Percentiles rank a stretch among this genome's conserved stretches.
phyloP scores from a whole-genome alignment of 1,140 invertebrate genomes.

The Sycophila sp. region DNA sequence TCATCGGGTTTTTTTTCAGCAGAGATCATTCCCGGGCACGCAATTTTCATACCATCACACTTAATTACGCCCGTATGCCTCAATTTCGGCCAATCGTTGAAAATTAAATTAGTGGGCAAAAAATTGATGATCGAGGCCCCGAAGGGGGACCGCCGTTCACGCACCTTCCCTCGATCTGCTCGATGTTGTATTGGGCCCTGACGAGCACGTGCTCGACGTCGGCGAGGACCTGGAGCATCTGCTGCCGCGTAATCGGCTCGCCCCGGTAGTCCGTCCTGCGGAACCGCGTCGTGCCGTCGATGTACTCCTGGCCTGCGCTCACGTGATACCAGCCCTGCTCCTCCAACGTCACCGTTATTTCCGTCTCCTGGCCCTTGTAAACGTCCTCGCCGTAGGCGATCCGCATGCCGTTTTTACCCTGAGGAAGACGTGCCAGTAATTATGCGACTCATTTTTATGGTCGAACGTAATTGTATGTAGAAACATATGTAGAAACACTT shows the following conservation, averaged over 20 bases:
- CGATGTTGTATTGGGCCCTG: slow-evolving; percentile 91
- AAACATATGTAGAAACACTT: too few relatives aligned
- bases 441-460: too few relatives aligned
- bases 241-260: slow-evolving; percentile 73
- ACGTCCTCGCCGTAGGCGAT: slow-evolving; percentile 78
- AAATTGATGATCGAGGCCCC: too few relatives aligned
- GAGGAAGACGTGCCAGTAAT: too few relatives aligned
- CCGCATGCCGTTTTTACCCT: slow-evolving; percentile 75
- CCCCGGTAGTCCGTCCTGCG: slow-evolving; percentile 71
- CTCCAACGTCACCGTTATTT: slow-evolving; percentile 72
- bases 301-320: slow-evolving; percentile 63
- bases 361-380: slow-evolving; percentile 69
- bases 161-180: slow-evolving; percentile 88
- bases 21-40: too few relatives aligned
- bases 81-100: too few relatives aligned
- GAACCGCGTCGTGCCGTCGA: slow-evolving; percentile 69
- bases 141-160: too few relatives aligned
- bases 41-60: too few relatives aligned
- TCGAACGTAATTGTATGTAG: too few relatives aligned
- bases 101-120: too few relatives aligned
- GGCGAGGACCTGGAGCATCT: slow-evolving; percentile 87
- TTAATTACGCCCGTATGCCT: too few relatives aligned
- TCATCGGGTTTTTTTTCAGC: too few relatives aligned
- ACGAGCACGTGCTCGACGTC: slow-evolving; percentile 85
- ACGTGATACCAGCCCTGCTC: slow-evolving; percentile 83